Conservation (phyloP, 2,113 vertebrate genomes). For the Numida meleagris region DNA sequence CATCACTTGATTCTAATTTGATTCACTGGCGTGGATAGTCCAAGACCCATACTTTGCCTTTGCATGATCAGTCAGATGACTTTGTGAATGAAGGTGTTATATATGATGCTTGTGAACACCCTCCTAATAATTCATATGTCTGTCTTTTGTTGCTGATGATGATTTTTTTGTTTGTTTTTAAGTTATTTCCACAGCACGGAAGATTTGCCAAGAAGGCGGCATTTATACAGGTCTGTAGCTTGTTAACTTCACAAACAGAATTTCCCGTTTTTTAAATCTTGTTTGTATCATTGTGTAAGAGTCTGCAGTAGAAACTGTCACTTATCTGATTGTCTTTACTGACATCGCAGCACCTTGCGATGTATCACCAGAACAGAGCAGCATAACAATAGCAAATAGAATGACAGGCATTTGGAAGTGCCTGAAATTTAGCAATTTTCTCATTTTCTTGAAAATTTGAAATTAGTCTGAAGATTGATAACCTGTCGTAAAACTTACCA, state of each 20-base stretch:
- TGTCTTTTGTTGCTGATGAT: not conserved
- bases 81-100: not conserved
- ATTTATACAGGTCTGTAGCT: conserved; percentile 89
- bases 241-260: not conserved
- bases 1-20: not conserved
- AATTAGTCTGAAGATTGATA: not conserved
- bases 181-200: conserved; percentile 98
- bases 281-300: rapidly evolving
- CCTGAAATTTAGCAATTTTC: not conserved
- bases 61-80: not conserved
- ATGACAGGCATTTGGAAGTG: not conserved
- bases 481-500: not conserved
- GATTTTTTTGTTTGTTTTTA: not conserved
- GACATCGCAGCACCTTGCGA: not conserved
- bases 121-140: not conserved
- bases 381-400: not conserved
- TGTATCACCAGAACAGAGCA: not conserved
- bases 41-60: not conserved
- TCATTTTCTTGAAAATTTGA: not conserved
- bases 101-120: not conserved
- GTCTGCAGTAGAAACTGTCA: not conserved
- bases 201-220: conserved; percentile 87
- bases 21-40: not conserved
- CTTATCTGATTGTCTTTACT: not conserved
- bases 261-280: not conserved